phyloP scores from a whole-genome alignment of 2,113 vertebrate species.

The Sapajus apella region DNA sequence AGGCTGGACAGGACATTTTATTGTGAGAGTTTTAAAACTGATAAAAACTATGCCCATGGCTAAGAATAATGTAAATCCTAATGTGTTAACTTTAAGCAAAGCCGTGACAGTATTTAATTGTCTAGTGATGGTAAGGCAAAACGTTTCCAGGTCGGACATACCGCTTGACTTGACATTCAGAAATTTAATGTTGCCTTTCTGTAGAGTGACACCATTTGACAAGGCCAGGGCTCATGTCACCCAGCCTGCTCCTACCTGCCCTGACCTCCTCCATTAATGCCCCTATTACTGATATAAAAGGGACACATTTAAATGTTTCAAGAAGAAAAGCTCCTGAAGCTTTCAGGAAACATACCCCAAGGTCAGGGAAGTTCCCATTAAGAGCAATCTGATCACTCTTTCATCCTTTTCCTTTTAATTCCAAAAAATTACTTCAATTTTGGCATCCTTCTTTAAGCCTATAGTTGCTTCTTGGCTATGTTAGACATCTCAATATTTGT shows the following conservation, averaged over 20 bases:
- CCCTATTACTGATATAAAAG: not conserved
- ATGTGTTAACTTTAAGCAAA: not conserved
- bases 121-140: not conserved
- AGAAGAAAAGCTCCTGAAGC: not conserved
- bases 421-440: not conserved
- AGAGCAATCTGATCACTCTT: not conserved
- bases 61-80: not conserved
- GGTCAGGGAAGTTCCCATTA: not conserved
- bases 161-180: conserved; percentile 30
- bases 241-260: not conserved
- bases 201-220: not conserved
- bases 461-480: not conserved
- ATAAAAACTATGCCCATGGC: not conserved
- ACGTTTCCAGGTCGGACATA: not conserved
- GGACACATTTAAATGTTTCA: not conserved
- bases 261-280: not conserved
- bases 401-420: not conserved
- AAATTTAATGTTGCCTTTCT: not conserved
- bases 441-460: not conserved
- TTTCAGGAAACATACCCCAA: not conserved
- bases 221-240: not conserved
- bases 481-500: not conserved
- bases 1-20: rapidly evolving
- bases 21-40: not conserved
- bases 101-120: not conserved